Evolutionary conservation across 2,113 vertebrate genomes (phyloP).

Genomic region (Clarias magur): DNA sequence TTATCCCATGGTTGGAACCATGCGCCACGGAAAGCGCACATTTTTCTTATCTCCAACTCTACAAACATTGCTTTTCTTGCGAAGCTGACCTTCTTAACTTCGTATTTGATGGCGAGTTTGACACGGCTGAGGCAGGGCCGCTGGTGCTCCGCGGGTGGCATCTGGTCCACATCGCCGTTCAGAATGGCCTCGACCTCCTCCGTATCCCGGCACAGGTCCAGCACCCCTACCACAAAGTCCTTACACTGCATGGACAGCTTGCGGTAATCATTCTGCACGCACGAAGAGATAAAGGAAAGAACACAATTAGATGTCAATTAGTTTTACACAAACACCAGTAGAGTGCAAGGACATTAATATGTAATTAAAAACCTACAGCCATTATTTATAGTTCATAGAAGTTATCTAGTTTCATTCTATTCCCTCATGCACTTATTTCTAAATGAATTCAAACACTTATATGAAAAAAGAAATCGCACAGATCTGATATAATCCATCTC

Average conservation of each 20-base stretch:
- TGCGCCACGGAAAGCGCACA: not conserved
- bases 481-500: not conserved
- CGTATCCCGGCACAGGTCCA: slow-evolving; percentile 95
- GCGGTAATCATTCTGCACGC: slow-evolving; percentile 89
- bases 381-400: not conserved
- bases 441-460: not conserved
- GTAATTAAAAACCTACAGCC: not conserved
- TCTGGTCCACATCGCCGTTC: slow-evolving; percentile 89
- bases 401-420: not conserved
- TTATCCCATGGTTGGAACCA: not conserved
- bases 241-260: slow-evolving; percentile 99
- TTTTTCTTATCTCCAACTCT: not conserved
- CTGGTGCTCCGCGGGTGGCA: slow-evolving; percentile 81
- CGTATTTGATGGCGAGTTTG: slow-evolving; percentile 94
- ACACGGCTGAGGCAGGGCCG: slow-evolving; percentile 91
- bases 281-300: slow-evolving; percentile 13
- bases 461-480: not conserved
- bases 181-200: slow-evolving; percentile 97
- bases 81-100: slow-evolving; percentile 92
- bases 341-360: not conserved
- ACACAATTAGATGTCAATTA: not conserved
- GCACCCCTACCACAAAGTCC: slow-evolving; percentile 94
- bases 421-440: not conserved
- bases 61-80: not conserved
- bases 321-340: not conserved